phyloP scores from a whole-genome alignment of 2,888 invertebrate genomes.

The Heliconius sara region DNA sequence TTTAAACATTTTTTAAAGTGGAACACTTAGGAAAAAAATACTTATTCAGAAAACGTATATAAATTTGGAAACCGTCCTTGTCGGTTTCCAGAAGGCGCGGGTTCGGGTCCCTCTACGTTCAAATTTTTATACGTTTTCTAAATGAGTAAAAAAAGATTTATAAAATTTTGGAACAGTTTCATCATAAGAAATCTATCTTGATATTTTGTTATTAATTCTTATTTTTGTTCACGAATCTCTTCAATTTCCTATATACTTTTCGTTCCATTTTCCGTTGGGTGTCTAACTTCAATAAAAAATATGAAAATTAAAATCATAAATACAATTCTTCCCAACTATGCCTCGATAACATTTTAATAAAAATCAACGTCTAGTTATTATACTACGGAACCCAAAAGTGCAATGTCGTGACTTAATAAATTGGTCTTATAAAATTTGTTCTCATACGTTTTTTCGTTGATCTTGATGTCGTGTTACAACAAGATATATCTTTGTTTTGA shows the following conservation, averaged over 20 bases:
- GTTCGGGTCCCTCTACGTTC: too few relatives aligned
- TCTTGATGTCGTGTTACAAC: neutral
- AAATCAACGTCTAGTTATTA: neutral
- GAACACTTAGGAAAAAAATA: too few relatives aligned
- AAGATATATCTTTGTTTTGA: constrained; percentile 6
- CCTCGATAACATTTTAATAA: neutral
- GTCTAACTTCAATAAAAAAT: too few relatives aligned
- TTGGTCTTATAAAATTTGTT: constrained; percentile 9
- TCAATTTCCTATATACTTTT: neutral
- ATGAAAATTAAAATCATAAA: neutral
- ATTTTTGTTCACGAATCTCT: neutral
- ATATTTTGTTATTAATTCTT: neutral
- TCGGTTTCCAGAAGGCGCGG: too few relatives aligned
- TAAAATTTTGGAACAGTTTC: too few relatives aligned
- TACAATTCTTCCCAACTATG: neutral
- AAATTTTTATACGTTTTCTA: too few relatives aligned
- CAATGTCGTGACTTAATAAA: constrained; percentile 23
- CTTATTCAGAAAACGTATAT: too few relatives aligned
- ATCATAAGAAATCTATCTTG: too few relatives aligned
- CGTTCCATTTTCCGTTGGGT: too few relatives aligned
- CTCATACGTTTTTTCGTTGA: constrained; percentile 2
- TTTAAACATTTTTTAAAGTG: too few relatives aligned
- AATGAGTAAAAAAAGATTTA: too few relatives aligned
- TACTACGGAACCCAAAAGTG: constrained; percentile 23
- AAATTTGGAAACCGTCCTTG: too few relatives aligned